Conservation (phyloP, 2,888 invertebrate genomes). For the Aphrophora alni region DNA sequence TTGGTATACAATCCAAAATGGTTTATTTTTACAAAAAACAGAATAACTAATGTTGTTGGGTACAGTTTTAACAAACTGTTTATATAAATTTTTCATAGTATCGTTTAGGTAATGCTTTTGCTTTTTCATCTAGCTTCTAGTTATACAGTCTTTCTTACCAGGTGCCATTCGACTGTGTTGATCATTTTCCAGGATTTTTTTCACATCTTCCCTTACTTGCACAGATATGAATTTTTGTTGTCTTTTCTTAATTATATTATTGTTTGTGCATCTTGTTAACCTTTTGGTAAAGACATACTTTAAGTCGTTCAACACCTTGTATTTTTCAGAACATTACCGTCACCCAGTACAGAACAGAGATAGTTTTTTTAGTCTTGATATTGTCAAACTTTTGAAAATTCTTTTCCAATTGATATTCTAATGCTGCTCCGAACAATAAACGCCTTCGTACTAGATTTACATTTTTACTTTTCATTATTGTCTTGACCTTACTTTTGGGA, state of each 20-base stretch:
- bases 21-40: no score
- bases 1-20: no score
- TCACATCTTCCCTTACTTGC: not conserved
- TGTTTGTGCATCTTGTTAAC: constrained; percentile 14
- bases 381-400: constrained; percentile 8
- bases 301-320: constrained; percentile 10
- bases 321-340: constrained; percentile 19
- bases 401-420: constrained; percentile 13
- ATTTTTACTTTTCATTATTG: constrained; percentile 23
- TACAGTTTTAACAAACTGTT: no score
- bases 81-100: no score
- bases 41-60: no score
- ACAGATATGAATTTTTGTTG: constrained; percentile 10
- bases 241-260: constrained; percentile 18
- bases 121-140: constrained; percentile 18
- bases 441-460: constrained; percentile 7
- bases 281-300: constrained; percentile 19
- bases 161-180: constrained; percentile 22
- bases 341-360: constrained; percentile 10
- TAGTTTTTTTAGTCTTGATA: not conserved
- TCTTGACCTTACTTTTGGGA: constrained; percentile 9
- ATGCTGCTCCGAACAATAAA: constrained; percentile 7
- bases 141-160: constrained; percentile 19
- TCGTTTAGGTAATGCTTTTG: no score
- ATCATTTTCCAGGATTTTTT: constrained; percentile 3